Conservation (phyloP, 1,140 invertebrate genomes). For the Zaprionus tsacasi region DNA sequence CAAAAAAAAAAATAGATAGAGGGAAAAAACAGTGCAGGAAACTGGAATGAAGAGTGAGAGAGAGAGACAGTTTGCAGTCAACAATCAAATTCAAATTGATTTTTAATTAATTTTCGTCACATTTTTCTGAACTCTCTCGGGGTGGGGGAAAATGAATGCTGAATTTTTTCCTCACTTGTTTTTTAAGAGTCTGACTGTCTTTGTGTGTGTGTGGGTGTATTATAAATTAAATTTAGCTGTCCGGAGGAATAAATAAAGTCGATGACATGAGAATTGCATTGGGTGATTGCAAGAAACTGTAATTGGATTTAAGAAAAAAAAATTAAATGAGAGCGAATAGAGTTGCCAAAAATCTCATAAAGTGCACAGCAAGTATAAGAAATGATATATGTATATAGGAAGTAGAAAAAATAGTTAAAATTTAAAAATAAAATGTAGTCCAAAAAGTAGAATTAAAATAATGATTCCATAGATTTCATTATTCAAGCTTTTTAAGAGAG, state of each 20-base stretch:
- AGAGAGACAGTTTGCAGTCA: conserved; percentile 33
- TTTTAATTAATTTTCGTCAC: conserved; percentile 83
- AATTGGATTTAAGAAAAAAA: too few relatives aligned
- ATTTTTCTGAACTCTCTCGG: conserved; percentile 58
- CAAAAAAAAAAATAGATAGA: conserved; percentile 14
- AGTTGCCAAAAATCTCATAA: not conserved
- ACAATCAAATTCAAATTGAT: conserved; percentile 83
- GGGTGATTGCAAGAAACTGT: not conserved
- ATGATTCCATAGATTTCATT: too few relatives aligned
- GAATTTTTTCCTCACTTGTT: conserved; percentile 20
- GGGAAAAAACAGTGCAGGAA: not conserved
- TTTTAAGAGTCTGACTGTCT: conserved; percentile 12
- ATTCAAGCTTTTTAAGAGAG: too few relatives aligned
- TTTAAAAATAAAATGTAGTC: too few relatives aligned
- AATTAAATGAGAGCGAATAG: too few relatives aligned
- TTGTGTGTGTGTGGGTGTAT: conserved; percentile 28
- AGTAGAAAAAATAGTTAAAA: too few relatives aligned
- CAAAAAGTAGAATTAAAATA: too few relatives aligned
- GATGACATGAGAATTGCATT: conserved; percentile 8
- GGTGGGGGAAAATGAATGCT: conserved; percentile 33
- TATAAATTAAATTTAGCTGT: conserved; percentile 74
- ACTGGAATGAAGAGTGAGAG: not conserved
- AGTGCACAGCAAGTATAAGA: not conserved
- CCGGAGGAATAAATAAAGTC: not conserved
- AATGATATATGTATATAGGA: too few relatives aligned